These are phyloP conservation scores for Caligus rogercresseyi DNA, from an alignment of 1,140 invertebrate species.

Conservation along the genomic window DNA sequence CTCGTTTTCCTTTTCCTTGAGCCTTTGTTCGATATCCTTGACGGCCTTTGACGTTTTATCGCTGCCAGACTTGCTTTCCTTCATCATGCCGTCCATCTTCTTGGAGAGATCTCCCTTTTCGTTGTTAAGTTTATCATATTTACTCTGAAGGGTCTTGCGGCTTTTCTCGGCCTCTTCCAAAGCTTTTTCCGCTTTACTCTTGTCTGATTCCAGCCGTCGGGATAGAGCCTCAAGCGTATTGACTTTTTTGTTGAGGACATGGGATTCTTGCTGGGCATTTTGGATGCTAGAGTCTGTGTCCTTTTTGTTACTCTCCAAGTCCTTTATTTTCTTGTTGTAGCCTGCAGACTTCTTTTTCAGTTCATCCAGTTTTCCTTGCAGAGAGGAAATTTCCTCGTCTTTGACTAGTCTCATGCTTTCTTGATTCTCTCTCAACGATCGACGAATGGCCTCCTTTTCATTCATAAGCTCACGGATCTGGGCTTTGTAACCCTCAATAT, in stretches of 20 bases:
- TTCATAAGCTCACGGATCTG: not conserved
- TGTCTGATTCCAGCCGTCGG: not conserved
- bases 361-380: not conserved
- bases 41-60: not conserved
- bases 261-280: not conserved
- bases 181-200: not conserved
- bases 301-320: not conserved
- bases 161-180: not conserved
- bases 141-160: not conserved
- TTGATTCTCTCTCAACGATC: not conserved
- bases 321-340: not conserved
- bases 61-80: not conserved
- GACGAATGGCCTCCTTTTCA: not conserved
- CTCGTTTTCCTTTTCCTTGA: not conserved
- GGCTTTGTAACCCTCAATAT: not conserved
- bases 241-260: conserved; percentile 4
- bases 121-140: not conserved
- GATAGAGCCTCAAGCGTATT: not conserved
- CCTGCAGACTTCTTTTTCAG: not conserved
- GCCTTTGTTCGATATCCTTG: not conserved
- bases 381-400: not conserved
- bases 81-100: not conserved
- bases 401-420: not conserved
- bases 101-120: not conserved
- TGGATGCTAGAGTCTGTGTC: not conserved